phyloP scores from a whole-genome alignment of 53 echinoderm and acorn worm species.

The Arbacia lixula region DNA sequence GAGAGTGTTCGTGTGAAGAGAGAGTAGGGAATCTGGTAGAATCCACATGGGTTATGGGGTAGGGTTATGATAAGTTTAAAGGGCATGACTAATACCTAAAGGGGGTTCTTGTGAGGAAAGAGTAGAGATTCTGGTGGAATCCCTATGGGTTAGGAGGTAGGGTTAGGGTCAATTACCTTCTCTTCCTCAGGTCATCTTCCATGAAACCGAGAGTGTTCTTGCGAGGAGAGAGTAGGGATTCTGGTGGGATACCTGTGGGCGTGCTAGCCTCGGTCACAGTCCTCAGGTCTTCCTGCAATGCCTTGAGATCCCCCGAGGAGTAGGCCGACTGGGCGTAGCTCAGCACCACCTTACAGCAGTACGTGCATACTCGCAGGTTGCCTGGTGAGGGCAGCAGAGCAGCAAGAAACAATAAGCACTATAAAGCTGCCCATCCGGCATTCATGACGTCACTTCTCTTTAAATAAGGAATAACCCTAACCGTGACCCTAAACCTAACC shows the following conservation, averaged over 20 bases:
- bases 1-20: conserved; percentile 64
- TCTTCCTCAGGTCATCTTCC: conserved; percentile 53
- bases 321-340: conserved; percentile 85
- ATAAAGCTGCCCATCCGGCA: no score
- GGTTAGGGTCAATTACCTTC: conserved; percentile 24
- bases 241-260: background rate
- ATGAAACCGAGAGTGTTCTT: conserved; percentile 53
- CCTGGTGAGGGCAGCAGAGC: conserved; percentile 54
- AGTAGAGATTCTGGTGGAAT: conserved; percentile 22
- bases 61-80: conserved; percentile 9
- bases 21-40: conserved; percentile 27
- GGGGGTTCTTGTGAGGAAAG: conserved; percentile 66
- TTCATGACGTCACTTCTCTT: no score
- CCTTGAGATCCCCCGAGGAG: conserved; percentile 74
- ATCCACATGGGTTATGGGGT: background rate
- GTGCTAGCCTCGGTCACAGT: conserved; percentile 65
- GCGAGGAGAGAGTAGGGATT: conserved; percentile 61
- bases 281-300: conserved; percentile 83
- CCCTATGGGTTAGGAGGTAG: no score
- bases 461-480: no score
- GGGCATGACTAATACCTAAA: conserved; percentile 42
- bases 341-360: conserved; percentile 89
- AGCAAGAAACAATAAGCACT: background rate
- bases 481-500: no score
- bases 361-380: conserved; percentile 83